Evolutionary conservation across 2,113 vertebrate genomes (phyloP).

Genomic region (Pontoporia blainvillei): DNA sequence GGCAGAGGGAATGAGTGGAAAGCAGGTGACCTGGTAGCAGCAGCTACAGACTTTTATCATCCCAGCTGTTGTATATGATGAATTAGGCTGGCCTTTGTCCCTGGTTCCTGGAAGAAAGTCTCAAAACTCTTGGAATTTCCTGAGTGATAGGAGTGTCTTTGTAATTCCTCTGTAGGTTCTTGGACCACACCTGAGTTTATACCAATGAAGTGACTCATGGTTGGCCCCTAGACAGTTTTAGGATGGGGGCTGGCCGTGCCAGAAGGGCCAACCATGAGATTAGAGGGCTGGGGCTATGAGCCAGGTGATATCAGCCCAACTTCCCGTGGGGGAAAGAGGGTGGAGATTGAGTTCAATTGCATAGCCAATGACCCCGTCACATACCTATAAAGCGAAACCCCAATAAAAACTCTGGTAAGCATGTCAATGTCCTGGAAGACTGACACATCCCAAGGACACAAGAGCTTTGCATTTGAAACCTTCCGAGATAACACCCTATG

Average conservation of each 20-base stretch:
- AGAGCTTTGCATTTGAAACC: background rate
- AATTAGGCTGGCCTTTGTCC: background rate
- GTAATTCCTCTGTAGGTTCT: background rate
- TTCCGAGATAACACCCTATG: background rate
- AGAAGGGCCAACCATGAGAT: background rate
- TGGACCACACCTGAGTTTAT: conserved; percentile 50
- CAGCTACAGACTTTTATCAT: background rate
- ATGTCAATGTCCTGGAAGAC: background rate
- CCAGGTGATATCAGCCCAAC: background rate
- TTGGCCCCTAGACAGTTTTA: background rate
- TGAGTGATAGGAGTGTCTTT: background rate
- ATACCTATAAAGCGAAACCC: background rate
- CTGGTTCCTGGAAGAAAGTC: background rate
- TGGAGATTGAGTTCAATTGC: background rate
- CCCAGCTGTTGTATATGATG: background rate
- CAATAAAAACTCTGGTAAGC: background rate
- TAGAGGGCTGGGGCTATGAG: background rate
- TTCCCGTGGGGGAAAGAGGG: background rate
- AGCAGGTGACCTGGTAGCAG: background rate
- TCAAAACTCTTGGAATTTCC: background rate
- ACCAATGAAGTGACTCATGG: background rate
- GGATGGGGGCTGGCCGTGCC: background rate
- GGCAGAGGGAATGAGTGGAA: background rate
- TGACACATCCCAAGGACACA: background rate
- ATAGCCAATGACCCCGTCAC: background rate